Conservation (phyloP, 2,797 vertebrate species). For the Enteromius unitaeniatus region DNA sequence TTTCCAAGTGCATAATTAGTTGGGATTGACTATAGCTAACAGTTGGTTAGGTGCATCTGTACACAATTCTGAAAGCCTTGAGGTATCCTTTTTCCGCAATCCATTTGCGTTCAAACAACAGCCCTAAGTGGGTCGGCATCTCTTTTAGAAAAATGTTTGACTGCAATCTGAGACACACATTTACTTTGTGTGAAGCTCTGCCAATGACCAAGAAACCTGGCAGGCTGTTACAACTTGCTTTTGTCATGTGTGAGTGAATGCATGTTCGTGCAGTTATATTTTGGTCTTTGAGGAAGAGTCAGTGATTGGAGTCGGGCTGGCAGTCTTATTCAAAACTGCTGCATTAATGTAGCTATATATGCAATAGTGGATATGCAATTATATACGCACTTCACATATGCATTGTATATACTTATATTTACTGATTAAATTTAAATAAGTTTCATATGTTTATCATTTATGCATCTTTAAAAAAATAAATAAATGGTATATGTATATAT, state of each 20-base stretch:
- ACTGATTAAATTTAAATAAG: neutral
- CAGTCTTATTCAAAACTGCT: neutral
- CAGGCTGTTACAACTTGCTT: neutral
- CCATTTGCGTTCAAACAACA: neutral
- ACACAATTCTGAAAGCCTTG: slow-evolving; percentile 15
- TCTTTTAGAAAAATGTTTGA: slow-evolving; percentile 6
- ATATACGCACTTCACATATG: neutral
- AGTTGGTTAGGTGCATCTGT: slow-evolving; percentile 12
- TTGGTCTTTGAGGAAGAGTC: neutral
- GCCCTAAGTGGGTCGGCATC: slow-evolving; percentile 15
- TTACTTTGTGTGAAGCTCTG: slow-evolving; percentile 4
- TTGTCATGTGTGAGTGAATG: slow-evolving; percentile 19
- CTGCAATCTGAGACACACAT: slow-evolving; percentile 13
- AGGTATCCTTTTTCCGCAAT: slow-evolving; percentile 3
- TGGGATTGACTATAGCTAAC: slow-evolving; percentile 14
- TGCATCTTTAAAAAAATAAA: neutral
- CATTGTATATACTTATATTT: neutral
- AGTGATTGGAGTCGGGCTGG: neutral
- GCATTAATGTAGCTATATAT: neutral
- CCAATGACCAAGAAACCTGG: slow-evolving; percentile 22
- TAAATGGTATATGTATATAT: neutral
- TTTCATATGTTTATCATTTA: neutral
- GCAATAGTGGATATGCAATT: neutral
- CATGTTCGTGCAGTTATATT: neutral
- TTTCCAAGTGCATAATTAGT: slow-evolving; percentile 13